Evolutionary conservation across 1,140 invertebrate species (phyloP), one percentile per base, ranked within the genome.

Genomic region (Eubasilissa regina): DNA sequence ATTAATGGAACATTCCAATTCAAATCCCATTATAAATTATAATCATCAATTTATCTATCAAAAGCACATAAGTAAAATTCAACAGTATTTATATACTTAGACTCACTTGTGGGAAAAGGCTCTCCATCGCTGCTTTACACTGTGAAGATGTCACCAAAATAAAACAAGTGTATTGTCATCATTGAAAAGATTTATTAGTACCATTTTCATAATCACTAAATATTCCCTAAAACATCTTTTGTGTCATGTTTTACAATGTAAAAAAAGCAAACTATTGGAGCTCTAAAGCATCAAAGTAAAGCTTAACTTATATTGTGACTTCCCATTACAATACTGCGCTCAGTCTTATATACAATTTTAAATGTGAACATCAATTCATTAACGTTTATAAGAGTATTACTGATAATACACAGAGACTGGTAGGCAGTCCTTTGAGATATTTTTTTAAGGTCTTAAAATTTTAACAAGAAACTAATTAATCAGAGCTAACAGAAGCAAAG

Each of bases 301-400:
- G 35, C 44, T 45, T 47, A 68, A 68, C 45, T 47, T 47, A 68
- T 68, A 4, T 68, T 48, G 64, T 68, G 64, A 68, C 64, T 47
- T 47, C 9, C 44, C 64, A 47, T 68, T n/a, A 68, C 8, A 19
- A 47, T 44, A 77, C 79, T 80, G 75, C 48, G 75, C 66, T 80
- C 79, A 80, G 79, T 80, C 79, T 80, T 80, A 80, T 80, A 77
- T 72, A 74, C 76, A 77, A 73, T 60, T 75, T 74, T 11, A 25
- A 62, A 43, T 25, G 60, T 25, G 25, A 21, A 72, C 15, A 47
- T 72, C 60, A 62, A 62, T 62, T 35, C 13, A 58, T 58, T 21
- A 15, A 21, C 21, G 3, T 15, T 58, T 21, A 19, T 9, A 58
- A 58, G 53, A 0, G n/a, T 58, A 15, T 58, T 58, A 21, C 21